Evolutionary conservation across 2,797 vertebrate genomes (phyloP), one percentile per base, ranked within the genome.

Genomic region (Dipus sagitta): DNA sequence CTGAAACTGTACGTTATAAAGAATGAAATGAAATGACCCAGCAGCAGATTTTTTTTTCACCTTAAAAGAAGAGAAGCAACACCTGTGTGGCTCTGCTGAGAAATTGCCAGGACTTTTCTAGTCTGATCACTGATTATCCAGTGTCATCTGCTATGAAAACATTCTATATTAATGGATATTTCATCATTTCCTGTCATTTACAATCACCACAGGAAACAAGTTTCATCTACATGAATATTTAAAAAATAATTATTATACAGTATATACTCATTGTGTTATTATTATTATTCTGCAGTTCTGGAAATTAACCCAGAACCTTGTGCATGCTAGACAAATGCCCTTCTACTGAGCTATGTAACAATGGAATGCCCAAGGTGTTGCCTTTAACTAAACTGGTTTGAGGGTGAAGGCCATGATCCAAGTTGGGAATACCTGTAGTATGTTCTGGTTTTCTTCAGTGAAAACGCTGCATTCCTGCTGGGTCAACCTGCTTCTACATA

Each of bases 1-100:
- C 84, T 54, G 92, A 94, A 96, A 93, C 85, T 86, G 12, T 64
- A 86, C 38, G 74, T 89, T 96, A 89, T 79, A 76, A 84, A 91
- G 86, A 95, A 95, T 91, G 86, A 92, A 95, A 89, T 32, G 28
- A 92, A 90, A 83, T 79, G 90, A 58, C 67, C 70, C 32, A 24
- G 52, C 4, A 77, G 83, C 34, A 65, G 79, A 86, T 15, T 18
- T 6, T 77, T 76, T 64, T 52, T 86, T 72, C 81, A 82, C n/a
- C 20, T 86, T 78, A 47, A 88, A 91, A 77, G 67, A 4, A 76
- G 54, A 87, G 70, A 94, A 75, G 7, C 17, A 82, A 32, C 15
- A 68, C 32, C 18, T 9, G n/a, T 60, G 34, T 78, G 72, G 30
- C 72, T 60, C 24, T 30, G 60, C 34, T 30, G 84, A 89, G 74